phyloP scores from a whole-genome alignment of 2,888 invertebrate genomes.

The Eupithecia exiguata region DNA sequence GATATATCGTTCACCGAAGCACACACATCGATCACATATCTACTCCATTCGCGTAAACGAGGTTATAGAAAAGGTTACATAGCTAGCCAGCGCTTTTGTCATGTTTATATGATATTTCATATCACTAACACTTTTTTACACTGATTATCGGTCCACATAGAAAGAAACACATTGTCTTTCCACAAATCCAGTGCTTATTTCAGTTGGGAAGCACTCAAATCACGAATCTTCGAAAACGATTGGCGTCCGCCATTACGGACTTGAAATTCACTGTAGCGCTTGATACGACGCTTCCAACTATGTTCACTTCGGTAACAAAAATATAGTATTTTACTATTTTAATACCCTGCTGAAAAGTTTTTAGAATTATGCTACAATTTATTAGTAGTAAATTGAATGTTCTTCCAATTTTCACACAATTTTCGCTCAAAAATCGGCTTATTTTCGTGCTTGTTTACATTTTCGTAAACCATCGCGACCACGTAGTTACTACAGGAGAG shows the following conservation, averaged over 20 bases:
- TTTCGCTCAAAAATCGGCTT: conserved; percentile 36
- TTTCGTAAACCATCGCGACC: conserved; percentile 76
- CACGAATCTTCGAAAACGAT: conserved; percentile 83
- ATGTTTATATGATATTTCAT: conserved; percentile 80
- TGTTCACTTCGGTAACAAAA: conserved; percentile 79
- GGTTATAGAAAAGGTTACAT: conserved; percentile 90
- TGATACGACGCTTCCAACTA: conserved; percentile 80
- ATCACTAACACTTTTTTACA: conserved; percentile 77
- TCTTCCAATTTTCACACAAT: conserved; percentile 31
- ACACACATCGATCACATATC: conserved; percentile 89
- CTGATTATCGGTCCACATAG: conserved; percentile 68
- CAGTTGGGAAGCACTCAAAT: conserved; percentile 81
- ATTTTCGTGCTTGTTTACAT: conserved; percentile 77
- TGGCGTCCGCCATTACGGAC: conserved; percentile 84
- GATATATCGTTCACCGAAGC: conserved; percentile 87
- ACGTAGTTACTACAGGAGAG: conserved; percentile 76
- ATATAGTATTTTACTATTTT: conserved; percentile 58
- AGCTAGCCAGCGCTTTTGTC: conserved; percentile 85
- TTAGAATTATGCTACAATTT: neutral
- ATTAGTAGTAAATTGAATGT: conserved; percentile 24
- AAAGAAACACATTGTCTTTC: conserved; percentile 72
- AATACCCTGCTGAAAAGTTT: conserved; percentile 14
- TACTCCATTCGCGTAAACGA: conserved; percentile 90
- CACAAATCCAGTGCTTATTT: conserved; percentile 65
- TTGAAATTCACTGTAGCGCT: conserved; percentile 80